Evolutionary conservation across 2,113 vertebrate species (phyloP).

Genomic region (Xenopus borealis): DNA sequence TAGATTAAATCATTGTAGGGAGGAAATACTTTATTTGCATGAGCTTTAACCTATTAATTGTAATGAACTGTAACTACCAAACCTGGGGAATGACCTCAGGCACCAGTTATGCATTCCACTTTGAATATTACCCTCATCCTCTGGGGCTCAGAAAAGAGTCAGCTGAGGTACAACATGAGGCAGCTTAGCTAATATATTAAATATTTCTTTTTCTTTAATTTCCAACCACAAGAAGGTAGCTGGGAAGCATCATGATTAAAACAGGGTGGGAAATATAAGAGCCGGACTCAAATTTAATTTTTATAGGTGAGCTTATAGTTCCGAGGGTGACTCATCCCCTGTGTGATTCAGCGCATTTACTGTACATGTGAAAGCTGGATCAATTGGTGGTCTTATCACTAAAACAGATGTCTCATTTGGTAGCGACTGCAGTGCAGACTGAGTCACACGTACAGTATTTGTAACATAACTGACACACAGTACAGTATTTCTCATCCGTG

Average conservation of each 20-base stretch:
- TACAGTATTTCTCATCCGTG: background rate
- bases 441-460: background rate
- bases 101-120: background rate
- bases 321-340: slow-evolving; percentile 16
- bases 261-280: background rate
- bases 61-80: background rate
- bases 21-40: background rate
- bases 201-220: slow-evolving; percentile 1
- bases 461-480: no score
- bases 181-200: slow-evolving; percentile 1
- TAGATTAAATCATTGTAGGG: background rate
- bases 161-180: background rate
- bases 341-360: slow-evolving; percentile 24
- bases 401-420: slow-evolving; percentile 25
- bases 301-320: background rate
- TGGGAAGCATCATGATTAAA: slow-evolving; percentile 19
- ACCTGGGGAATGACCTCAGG: background rate
- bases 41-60: background rate
- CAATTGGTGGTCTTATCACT: slow-evolving; percentile 15
- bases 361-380: slow-evolving; percentile 3
- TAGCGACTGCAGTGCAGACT: background rate
- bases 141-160: background rate
- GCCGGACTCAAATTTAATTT: background rate
- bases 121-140: background rate
- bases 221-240: slow-evolving; percentile 13